Evolutionary conservation across 2,888 invertebrate species (phyloP), one percentile per base, ranked within the genome.

Genomic region (Julus scanicus): DNA sequence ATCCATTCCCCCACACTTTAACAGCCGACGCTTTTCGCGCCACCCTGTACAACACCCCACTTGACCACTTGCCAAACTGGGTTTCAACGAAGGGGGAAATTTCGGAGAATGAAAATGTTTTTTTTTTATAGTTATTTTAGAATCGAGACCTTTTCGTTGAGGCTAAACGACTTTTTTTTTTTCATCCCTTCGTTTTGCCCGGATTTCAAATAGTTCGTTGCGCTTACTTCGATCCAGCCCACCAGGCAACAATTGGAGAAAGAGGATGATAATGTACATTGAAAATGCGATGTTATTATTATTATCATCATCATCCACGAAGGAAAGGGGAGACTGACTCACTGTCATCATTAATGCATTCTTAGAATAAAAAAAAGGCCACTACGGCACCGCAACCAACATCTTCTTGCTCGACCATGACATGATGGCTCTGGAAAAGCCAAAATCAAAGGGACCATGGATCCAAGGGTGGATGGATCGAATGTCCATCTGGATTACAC

Each of bases 171-270:
- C 8, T 11, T 71, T 71, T 71, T 71, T 44, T 11, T 71, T 71
- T 71, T 71, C 71, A 71, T 71, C 71, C 9, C 29, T 71, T 29
- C 6, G 6, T 71, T 20, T 2, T 1, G 2, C 71, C 71, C 5
- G 71, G 71, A 71, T 71, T 71, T 71, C 71, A 20, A n/a, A 6
- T 71, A 71, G 71, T 71, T 71, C 71, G 71, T 71, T 71, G 71
- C 20, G 71, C 71, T 71, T 20, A 4, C 20, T 71, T 71, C 11
- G n/a, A 8, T 29, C 20, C 29, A 44, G 44, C 6, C 5, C 20
- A 20, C 11, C 71, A 71, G 20, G 53, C 53, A 17, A n/a, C 20
- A 9, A 71, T 20, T 5, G 29, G 1, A 20, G 71, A n/a, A 71
- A 71, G 20, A 20, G 63, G 63, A 63, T n/a, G n/a, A 63, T 63